Evolutionary conservation across 1,140 invertebrate species (phyloP).

Genomic region (Ostrea edulis): DNA sequence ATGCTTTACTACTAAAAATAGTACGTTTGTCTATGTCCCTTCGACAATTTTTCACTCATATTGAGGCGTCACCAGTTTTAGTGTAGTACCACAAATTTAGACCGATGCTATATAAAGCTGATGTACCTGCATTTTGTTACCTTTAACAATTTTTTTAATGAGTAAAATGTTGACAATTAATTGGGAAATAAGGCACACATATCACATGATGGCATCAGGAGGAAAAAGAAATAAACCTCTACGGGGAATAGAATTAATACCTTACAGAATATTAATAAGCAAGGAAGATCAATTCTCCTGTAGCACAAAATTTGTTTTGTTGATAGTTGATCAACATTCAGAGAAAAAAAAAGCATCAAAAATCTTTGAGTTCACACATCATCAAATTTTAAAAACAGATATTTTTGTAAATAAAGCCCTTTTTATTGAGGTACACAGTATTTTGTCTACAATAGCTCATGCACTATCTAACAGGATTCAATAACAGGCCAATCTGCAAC

Average conservation of each 20-base stretch:
- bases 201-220: too few species aligned
- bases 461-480: background rate
- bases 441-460: background rate
- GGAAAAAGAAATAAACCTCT: too few species aligned
- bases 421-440: background rate
- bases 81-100: too few species aligned
- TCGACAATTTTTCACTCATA: too few species aligned
- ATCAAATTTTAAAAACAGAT: slow-evolving; percentile 20
- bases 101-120: too few species aligned
- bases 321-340: background rate
- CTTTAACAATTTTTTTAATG: too few species aligned
- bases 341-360: background rate
- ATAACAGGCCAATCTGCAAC: background rate
- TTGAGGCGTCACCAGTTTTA: too few species aligned
- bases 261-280: slow-evolving; percentile 18
- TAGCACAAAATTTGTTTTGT: background rate
- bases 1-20: too few species aligned
- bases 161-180: too few species aligned
- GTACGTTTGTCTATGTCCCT: too few species aligned
- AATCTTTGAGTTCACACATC: slow-evolving; percentile 10
- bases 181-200: too few species aligned
- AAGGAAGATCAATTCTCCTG: slow-evolving; percentile 9
- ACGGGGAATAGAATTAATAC: background rate
- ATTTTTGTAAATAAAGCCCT: background rate
- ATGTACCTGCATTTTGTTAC: too few species aligned